A percentile compares a stretch with the other conserved stretches of the same genome.
Evolutionary conservation across 2,113 vertebrate genomes (phyloP).

Genomic region (Triplophysa rosa): DNA sequence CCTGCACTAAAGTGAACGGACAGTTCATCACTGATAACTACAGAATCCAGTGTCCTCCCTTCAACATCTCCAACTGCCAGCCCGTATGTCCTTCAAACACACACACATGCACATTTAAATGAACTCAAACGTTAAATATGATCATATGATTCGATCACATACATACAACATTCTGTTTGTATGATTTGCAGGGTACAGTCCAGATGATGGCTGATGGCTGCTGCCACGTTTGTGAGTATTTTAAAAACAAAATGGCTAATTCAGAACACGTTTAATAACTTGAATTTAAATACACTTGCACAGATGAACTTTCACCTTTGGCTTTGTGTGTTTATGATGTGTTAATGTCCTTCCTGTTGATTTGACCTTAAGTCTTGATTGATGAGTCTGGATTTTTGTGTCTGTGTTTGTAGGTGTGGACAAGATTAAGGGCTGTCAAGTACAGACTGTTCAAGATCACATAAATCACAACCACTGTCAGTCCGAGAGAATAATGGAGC

Average conservation of each 20-base stretch:
- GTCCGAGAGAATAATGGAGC: slow-evolving; percentile 66
- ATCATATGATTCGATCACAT: background rate
- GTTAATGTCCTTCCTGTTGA: background rate
- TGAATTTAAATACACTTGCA: too few relatives aligned
- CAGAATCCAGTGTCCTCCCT: slow-evolving; percentile 78
- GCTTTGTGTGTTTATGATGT: background rate
- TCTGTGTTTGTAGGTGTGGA: slow-evolving; percentile 66
- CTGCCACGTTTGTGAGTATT: slow-evolving; percentile 89
- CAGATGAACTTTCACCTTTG: background rate
- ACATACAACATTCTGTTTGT: slow-evolving; percentile 4
- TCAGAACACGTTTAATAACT: too few relatives aligned
- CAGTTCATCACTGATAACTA: slow-evolving; percentile 73
- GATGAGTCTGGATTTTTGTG: background rate
- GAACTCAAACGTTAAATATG: background rate
- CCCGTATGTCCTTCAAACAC: slow-evolving; percentile 73
- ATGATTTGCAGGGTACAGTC: slow-evolving; percentile 78
- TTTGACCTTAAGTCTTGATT: background rate
- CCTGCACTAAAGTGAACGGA: slow-evolving; percentile 67
- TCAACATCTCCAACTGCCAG: slow-evolving; percentile 74
- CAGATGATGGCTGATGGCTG: slow-evolving; percentile 80
- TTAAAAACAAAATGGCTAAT: background rate
- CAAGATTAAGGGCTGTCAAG: slow-evolving; percentile 68
- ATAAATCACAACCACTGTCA: slow-evolving; percentile 63
- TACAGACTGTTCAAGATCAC: slow-evolving; percentile 37
- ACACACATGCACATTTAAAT: slow-evolving; percentile 27